phyloP scores from a whole-genome alignment of 2,113 vertebrate species.

The Pseudopodoces humilis region DNA sequence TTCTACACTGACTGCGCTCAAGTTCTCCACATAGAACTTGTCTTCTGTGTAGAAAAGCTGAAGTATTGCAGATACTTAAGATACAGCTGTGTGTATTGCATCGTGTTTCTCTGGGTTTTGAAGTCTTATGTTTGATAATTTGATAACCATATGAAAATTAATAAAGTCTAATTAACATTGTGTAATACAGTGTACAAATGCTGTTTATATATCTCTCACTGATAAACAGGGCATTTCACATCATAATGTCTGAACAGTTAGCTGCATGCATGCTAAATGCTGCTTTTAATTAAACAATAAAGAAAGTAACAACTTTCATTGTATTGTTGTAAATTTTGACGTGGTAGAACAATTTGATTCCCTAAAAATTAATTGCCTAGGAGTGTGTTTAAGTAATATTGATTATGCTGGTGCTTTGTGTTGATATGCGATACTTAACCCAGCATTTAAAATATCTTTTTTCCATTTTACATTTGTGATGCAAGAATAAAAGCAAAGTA shows the following conservation, averaged over 20 bases:
- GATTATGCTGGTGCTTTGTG: constrained; percentile 72
- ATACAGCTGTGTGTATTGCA: not conserved
- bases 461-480: constrained; percentile 83
- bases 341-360: constrained; percentile 75
- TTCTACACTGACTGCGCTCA: not conserved
- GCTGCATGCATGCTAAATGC: constrained; percentile 70
- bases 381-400: constrained; percentile 83
- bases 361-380: constrained; percentile 84
- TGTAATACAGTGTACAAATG: constrained; percentile 55
- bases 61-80: not conserved
- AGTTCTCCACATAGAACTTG: not conserved
- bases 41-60: not conserved
- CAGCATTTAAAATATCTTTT: constrained; percentile 84
- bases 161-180: constrained; percentile 70
- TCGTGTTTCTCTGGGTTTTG: constrained; percentile 14
- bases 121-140: constrained; percentile 43
- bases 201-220: constrained; percentile 38
- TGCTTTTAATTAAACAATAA: constrained; percentile 87
- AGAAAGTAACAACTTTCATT: constrained; percentile 72
- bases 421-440: constrained; percentile 83
- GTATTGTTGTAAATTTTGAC: constrained; percentile 79
- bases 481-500: constrained; percentile 84
- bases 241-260: constrained; percentile 68
- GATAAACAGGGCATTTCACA: constrained; percentile 61
- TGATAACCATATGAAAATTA: constrained; percentile 66